Conservation (phyloP, 2,888 invertebrate species). For the Eristalis arbustorum region DNA sequence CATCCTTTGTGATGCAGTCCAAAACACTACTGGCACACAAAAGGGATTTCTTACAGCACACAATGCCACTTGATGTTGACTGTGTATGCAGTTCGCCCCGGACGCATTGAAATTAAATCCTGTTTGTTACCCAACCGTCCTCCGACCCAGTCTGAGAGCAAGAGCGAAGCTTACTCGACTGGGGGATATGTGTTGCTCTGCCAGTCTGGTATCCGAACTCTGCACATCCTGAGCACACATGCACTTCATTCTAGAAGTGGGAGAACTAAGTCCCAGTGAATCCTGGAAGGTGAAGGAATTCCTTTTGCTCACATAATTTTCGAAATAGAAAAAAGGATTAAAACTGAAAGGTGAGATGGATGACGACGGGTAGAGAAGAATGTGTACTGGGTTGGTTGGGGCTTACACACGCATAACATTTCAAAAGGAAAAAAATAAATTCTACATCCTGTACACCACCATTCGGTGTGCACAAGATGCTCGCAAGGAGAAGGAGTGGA, state of each 20-base stretch:
- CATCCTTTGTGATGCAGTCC: background rate
- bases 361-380: background rate
- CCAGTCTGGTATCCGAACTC: background rate
- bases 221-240: background rate
- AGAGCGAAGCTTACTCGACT: background rate
- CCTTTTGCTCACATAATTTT: conserved; percentile 16
- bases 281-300: conserved; percentile 7
- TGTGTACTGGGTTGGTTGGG: background rate
- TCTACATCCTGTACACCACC: background rate
- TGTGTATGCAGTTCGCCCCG: background rate
- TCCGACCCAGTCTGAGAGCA: background rate
- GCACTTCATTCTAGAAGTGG: conserved; percentile 12
- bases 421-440: background rate
- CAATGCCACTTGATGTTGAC: background rate
- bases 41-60: background rate
- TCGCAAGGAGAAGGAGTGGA: background rate
- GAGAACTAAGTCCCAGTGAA: conserved; percentile 2
- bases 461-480: background rate
- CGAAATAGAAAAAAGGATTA: background rate
- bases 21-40: background rate
- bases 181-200: background rate
- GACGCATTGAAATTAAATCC: conserved; percentile 51
- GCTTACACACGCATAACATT: background rate
- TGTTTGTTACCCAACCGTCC: conserved; percentile 30
- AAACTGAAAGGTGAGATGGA: no score